Conservation (phyloP, 30 jellyfish, hydroid and myxozoan genomes). For the Hydractinia echinata region DNA sequence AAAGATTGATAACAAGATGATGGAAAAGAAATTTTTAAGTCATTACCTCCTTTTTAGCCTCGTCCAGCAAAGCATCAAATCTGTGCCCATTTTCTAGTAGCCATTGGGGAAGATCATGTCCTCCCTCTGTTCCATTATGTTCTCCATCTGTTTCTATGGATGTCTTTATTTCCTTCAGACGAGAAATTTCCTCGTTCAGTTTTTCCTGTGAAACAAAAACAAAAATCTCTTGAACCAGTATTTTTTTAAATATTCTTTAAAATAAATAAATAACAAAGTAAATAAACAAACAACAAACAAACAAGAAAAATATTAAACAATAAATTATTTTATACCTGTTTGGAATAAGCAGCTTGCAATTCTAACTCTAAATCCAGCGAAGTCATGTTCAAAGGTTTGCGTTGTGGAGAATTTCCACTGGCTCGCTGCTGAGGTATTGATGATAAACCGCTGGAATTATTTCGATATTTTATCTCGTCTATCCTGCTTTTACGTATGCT, state of each 20-base stretch:
- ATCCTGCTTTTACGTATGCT: slow-evolving; percentile 35
- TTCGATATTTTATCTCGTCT: slow-evolving; percentile 7
- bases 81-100: slow-evolving; percentile 68
- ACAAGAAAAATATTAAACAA: too few relatives aligned
- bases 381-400: slow-evolving; percentile 21
- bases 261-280: too few relatives aligned
- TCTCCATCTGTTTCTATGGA: slow-evolving; percentile 42
- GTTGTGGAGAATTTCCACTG: background rate
- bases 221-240: background rate
- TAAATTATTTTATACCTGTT: slow-evolving; percentile 49
- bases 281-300: too few relatives aligned
- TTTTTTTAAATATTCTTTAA: too few relatives aligned
- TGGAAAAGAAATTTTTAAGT: too few relatives aligned
- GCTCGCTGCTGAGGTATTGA: background rate
- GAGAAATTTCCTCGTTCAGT: slow-evolving; percentile 77
- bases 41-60: slow-evolving; percentile 48
- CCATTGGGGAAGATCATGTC: slow-evolving; percentile 89
- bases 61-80: slow-evolving; percentile 57
- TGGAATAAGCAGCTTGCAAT: slow-evolving; percentile 77
- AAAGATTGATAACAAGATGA: too few relatives aligned
- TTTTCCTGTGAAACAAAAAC: slow-evolving; percentile 52
- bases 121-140: slow-evolving; percentile 58
- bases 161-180: slow-evolving; percentile 73
- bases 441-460: background rate
- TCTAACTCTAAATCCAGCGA: slow-evolving; percentile 87